Base-by-base conservation (phyloP, 1,140 invertebrate species). In the Lethrus apterus region DNA sequence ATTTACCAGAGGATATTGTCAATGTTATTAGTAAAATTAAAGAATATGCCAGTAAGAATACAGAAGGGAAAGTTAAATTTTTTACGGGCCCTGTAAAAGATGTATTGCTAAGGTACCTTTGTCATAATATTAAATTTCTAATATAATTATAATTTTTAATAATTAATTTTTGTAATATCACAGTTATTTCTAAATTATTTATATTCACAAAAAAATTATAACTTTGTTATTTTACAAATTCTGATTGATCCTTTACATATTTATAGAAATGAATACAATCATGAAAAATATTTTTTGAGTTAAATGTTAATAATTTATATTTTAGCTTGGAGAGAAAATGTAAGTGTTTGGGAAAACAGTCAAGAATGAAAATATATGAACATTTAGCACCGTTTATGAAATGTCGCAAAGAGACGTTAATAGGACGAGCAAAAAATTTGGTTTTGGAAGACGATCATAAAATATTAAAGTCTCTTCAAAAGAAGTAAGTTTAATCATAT, bases 391-490 rank as follows among this genome's bases (percentile, higher is more conserved):
- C 69, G 4, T 79, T 75, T 62, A 63, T 84, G 31, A 74, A 76
- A 18, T 81, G 78, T 62, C 77, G 75, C n/a, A 84, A 82, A 66
- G 74, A 79, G 33, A 81, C 79, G 2, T 63, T 86, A 19, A 66
- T 78, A 14, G 81, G 78, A 55, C 70, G 80, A 38, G 78, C 78
- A 14, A 84, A 82, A 60, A 81, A 78, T 58, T 64, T 84, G 8
- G 66, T 74, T 24, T 58, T 78, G 2, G 73, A 77, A 44, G 71
- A 79, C 52, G 77, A 79, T 35, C 65, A 78, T 64, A 63, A 71
- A 46, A 74, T 72, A 56, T 62, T 83, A 2, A 73, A 70, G 46
- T 69, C 71, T 52, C 72, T 76, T 7, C 59, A 71, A 42, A 49
- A 63, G 44, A 66, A 58, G 70, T 72, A 67, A 58, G 50, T 48